Base-by-base conservation (phyloP, 1,140 invertebrate species). In the Babylonia areolata region DNA sequence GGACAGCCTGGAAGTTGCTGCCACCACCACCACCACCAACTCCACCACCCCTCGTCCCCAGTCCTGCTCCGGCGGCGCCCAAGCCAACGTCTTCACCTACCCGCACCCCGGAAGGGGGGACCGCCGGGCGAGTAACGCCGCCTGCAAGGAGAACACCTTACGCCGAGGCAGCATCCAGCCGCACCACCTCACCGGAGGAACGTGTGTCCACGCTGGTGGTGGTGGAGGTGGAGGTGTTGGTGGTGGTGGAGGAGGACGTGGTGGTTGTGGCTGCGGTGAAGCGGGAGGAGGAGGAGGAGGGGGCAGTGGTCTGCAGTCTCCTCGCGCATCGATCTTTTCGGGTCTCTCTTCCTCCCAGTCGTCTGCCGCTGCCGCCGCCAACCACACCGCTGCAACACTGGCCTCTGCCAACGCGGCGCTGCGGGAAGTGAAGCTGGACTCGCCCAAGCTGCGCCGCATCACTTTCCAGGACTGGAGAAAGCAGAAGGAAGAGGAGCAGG, bases 161-260 rank as follows among this genome's bases (percentile, higher is more conserved):
- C 82, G 82, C 1, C 82, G 82, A 5, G 81, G 82, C 82, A 84
- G 82, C 82, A 28, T 84, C 2, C 82, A 84, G 82, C 82, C 69
- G 0, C 82, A 84, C 64, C 82, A 73, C 9, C 82, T 84, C 20
- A n/a, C 6, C 31, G 78, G 46, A 15, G 46, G 78, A 2, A 80
- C 28, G 5, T 31, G 46, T n/a, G 31, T 31, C 54, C 40, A 9
- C 46, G n/a, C 0, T 40, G 78, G 78, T 9, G 78, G 40, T 3
- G 78, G 78, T 51, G 46, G 46, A 9, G n/a, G 46, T 51, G 42
- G 42, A 12, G 73, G 17, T 42, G 77, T 37, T 28, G 73, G 73
- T 77, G 77, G 39, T 20, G 77, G 42, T 79, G 77, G 77, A 23
- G 77, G 77, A 15, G 77, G 77, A 3, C 31, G 33, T 33, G 77